phyloP scores from a whole-genome alignment of 2,113 vertebrate genomes.

The Hymenochirus boettgeri region DNA sequence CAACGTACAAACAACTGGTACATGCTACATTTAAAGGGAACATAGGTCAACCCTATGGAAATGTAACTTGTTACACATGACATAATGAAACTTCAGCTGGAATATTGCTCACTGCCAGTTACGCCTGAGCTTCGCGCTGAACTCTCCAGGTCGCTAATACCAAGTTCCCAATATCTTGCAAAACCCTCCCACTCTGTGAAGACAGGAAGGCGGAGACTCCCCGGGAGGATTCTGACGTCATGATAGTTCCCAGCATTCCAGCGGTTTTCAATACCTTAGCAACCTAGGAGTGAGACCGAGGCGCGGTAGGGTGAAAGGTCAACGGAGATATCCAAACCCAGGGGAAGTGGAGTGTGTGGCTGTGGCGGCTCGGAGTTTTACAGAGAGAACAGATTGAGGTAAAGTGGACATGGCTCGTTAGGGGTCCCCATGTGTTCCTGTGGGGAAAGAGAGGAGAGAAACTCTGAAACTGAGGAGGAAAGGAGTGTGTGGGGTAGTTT shows the following conservation, averaged over 20 bases:
- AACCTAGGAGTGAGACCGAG: slow-evolving; percentile 42
- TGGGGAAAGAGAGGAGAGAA: neutral
- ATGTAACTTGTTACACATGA: no score
- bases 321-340: slow-evolving; percentile 29
- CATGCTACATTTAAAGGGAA: no score
- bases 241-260: slow-evolving; percentile 32
- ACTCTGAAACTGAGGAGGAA: neutral
- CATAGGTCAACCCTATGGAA: no score
- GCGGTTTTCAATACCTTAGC: slow-evolving; percentile 21
- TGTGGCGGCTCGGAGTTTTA: slow-evolving; percentile 16
- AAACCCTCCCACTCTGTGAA: neutral
- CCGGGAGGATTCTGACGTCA: slow-evolving; percentile 22
- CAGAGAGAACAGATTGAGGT: slow-evolving; percentile 11
- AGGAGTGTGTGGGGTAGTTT: neutral
- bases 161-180: no score
- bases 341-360: neutral
- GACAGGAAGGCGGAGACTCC: neutral
- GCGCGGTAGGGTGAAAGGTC: slow-evolving; percentile 42
- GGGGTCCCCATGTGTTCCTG: neutral
- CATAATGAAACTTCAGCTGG: no score
- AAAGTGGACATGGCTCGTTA: neutral
- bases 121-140: no score
- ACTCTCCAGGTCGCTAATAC: no score
- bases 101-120: no score
- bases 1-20: no score